Evolutionary conservation across 2,797 vertebrate species (phyloP).

Genomic region (Lutjanus argentimaculatus): DNA sequence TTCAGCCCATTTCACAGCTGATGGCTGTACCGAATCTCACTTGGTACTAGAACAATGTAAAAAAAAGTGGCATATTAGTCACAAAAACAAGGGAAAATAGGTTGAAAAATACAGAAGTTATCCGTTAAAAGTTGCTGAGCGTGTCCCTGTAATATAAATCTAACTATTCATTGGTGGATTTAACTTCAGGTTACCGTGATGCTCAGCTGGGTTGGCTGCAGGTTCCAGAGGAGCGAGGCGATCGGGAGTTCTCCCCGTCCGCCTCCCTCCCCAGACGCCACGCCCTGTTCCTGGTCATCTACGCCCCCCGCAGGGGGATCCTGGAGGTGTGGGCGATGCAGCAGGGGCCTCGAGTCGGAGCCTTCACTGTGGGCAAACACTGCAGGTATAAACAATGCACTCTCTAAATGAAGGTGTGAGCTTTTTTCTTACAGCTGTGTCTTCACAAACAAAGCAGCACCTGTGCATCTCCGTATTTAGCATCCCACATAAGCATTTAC

Average conservation of each 20-base stretch:
- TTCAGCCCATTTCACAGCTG: no score
- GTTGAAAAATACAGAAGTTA: no score
- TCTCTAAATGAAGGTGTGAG: neutral
- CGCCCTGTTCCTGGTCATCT: conserved; percentile 96
- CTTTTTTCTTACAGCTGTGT: neutral
- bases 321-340: conserved; percentile 98
- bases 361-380: conserved; percentile 97
- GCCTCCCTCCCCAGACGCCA: conserved; percentile 91
- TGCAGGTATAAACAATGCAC: conserved; percentile 88
- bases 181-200: conserved; percentile 92
- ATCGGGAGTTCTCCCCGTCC: conserved; percentile 89
- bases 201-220: conserved; percentile 99
- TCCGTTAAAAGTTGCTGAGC: no score
- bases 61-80: no score
- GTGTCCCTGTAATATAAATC: neutral
- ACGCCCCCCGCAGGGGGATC: conserved; percentile 95
- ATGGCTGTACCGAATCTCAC: no score
- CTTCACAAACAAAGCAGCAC: neutral
- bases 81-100: no score
- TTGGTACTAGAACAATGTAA: no score
- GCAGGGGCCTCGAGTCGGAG: conserved; percentile 95
- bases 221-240: conserved; percentile 91
- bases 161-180: neutral
- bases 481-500: neutral
- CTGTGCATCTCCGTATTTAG: neutral